Evolutionary conservation across 2,797 vertebrate genomes (phyloP).

Genomic region (Anabacerthia variegaticeps): DNA sequence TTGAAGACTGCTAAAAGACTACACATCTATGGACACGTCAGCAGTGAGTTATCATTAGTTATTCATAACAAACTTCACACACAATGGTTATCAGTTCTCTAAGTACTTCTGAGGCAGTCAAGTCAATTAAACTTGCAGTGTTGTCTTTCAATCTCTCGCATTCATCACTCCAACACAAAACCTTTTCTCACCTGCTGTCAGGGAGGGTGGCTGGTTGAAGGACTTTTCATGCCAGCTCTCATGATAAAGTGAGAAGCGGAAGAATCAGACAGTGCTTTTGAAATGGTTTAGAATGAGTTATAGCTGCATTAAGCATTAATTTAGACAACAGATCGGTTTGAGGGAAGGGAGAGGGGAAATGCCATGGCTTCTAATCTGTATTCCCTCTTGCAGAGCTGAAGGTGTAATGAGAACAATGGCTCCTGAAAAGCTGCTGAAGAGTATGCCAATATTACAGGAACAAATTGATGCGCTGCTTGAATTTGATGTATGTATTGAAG

Average conservation of each 20-base stretch:
- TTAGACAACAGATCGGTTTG: not conserved
- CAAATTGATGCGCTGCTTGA: constrained; percentile 97
- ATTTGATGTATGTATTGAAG: constrained; percentile 88
- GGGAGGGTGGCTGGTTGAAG: not conserved
- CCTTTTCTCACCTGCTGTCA: not conserved
- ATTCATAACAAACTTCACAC: not conserved
- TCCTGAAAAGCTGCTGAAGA: constrained; percentile 96
- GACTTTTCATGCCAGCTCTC: not conserved
- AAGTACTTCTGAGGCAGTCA: not conserved
- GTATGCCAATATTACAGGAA: constrained; percentile 95
- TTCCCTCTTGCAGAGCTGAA: constrained; percentile 83
- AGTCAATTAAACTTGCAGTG: not conserved
- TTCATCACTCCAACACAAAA: not conserved
- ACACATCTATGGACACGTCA: accelerated
- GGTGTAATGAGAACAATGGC: constrained; percentile 97
- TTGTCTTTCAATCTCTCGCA: not conserved
- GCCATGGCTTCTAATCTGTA: not conserved
- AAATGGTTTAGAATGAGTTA: not conserved
- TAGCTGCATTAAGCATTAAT: not conserved
- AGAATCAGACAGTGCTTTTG: not conserved
- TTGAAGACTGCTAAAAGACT: not conserved
- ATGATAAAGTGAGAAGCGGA: not conserved
- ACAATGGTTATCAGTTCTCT: not conserved
- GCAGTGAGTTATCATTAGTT: not conserved
- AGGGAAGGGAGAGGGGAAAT: not conserved